Base-by-base conservation (phyloP, 1,140 invertebrate genomes). In the Microplitis mediator region DNA sequence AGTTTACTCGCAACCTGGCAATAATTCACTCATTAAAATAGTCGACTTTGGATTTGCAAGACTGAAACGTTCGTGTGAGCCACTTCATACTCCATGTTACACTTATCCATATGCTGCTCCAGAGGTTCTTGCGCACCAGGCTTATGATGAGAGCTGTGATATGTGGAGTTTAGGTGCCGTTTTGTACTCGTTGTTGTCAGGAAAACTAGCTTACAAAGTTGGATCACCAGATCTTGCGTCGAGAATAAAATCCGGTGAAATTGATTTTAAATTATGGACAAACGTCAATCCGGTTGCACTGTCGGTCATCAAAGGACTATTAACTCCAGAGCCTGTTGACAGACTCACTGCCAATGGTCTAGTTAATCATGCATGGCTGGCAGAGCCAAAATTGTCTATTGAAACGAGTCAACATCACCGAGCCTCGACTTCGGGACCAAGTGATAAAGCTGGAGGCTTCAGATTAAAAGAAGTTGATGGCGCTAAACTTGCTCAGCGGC, bases 111-210 rank as follows among this genome's bases (percentile, higher is more conserved):
- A 97, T 87, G 96, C 95, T 4, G 96, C 96, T 3, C 96, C 96
- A 3, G 96, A 98, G 85, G 95, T 98, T 5, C 86, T 98, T 0
- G 88, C 86, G 0, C 81, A 84, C 0, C 87, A 88, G 64, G 91
- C 90, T 2, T 98, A 98, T 85, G 93, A 95, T 79, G 92, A 97
- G 83, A 93, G 92, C 77, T 97, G 95, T 89, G 96, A 98, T 88
- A 85, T 97, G 34, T 98, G 96, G 96, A 96, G 95, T 84, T 85
- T 97, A 0, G 96, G 96, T 0, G 95, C 96, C 4, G 95, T 97
- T 76, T 85, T 97, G 89, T 97, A 96, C 81, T 95, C 94, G 5
- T 95, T 98, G 92, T 81, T 98, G 6, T 93, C 93, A 76, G 95
- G 95, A 0, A 90, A 91, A 75, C 94, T 93, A 1, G 95, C 95